phyloP scores from a whole-genome alignment of 1,140 invertebrate species.

The Lycorma delicatula region DNA sequence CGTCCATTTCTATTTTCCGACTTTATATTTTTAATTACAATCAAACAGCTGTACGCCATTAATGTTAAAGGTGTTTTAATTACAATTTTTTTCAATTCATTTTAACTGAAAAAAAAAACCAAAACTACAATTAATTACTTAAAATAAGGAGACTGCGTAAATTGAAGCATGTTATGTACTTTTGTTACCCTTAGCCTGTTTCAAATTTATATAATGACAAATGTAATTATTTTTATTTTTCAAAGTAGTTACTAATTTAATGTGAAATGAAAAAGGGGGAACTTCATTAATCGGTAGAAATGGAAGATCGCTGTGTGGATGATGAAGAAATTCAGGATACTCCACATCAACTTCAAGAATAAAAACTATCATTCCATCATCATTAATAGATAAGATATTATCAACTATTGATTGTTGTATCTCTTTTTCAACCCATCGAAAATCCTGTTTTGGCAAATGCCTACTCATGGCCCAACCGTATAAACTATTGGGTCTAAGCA shows the following conservation, averaged over 20 bases:
- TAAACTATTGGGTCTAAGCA: slow-evolving; percentile 46
- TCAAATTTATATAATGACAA: slow-evolving; percentile 30
- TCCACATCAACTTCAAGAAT: slow-evolving; percentile 41
- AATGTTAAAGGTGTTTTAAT: too few relatives aligned
- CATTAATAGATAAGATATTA: slow-evolving; percentile 29
- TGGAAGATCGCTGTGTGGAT: slow-evolving; percentile 43
- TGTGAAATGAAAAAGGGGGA: slow-evolving; percentile 5
- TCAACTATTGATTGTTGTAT: slow-evolving; percentile 33
- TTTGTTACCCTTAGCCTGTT: slow-evolving; percentile 28
- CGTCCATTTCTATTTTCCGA: too few relatives aligned
- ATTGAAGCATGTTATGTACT: slow-evolving; percentile 33
- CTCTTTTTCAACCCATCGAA: slow-evolving; percentile 38
- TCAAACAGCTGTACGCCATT: too few relatives aligned
- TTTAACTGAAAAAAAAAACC: too few relatives aligned
- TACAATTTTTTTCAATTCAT: too few relatives aligned
- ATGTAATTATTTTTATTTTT: slow-evolving; percentile 27
- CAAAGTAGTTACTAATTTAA: slow-evolving; percentile 18
- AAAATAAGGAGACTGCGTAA: slow-evolving; percentile 33
- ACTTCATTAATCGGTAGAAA: slow-evolving; percentile 36
- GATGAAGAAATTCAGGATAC: slow-evolving; percentile 39
- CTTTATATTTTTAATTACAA: too few relatives aligned
- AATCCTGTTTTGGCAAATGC: slow-evolving; percentile 36
- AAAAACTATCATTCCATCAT: slow-evolving; percentile 40
- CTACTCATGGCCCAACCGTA: slow-evolving; percentile 44
- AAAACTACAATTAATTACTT: slow-evolving; percentile 33